phyloP scores from a whole-genome alignment of 2,113 vertebrate genomes.

The Jaculus jaculus region DNA sequence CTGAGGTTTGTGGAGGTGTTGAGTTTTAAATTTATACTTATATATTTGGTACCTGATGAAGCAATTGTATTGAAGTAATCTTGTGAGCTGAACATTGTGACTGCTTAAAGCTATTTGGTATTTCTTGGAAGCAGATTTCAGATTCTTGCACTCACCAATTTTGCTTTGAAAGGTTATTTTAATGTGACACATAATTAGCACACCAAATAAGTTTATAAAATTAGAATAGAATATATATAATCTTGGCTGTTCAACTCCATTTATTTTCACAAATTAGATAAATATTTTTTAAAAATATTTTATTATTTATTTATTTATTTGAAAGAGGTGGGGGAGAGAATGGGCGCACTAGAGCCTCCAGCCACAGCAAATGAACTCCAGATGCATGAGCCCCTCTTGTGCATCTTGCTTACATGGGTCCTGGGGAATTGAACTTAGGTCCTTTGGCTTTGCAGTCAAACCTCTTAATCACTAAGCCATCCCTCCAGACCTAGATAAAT shows the following conservation, averaged over 20 bases:
- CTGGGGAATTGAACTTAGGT: no score
- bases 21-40: neutral
- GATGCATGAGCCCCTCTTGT: no score
- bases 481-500: no score
- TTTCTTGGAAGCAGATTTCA: neutral
- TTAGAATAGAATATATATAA: neutral
- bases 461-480: no score
- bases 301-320: no score
- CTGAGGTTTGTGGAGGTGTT: neutral
- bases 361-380: no score
- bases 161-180: constrained; percentile 18
- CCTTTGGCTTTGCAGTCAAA: no score
- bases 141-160: neutral
- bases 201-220: neutral
- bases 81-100: neutral
- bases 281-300: neutral
- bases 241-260: neutral
- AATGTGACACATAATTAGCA: neutral
- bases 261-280: neutral
- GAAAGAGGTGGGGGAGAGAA: no score
- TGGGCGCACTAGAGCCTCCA: no score
- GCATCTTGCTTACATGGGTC: no score
- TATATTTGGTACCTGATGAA: neutral
- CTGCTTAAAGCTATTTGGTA: neutral
- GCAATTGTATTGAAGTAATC: neutral